Evolutionary conservation across 2,888 invertebrate genomes (phyloP).

Genomic region (Opisthograptis luteolata): DNA sequence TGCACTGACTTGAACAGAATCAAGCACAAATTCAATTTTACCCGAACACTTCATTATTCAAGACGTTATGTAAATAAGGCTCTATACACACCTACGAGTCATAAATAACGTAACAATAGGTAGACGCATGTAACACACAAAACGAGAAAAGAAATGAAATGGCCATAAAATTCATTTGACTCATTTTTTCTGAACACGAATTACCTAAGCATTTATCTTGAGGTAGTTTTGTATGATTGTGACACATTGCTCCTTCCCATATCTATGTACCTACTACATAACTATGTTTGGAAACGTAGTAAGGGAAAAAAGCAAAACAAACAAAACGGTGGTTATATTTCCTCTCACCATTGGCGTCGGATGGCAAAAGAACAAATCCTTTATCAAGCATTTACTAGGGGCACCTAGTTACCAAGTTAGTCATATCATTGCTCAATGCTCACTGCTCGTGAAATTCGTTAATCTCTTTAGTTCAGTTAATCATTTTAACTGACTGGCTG

Average conservation of each 20-base stretch:
- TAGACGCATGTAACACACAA: slow-evolving; percentile 33
- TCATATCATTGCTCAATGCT: slow-evolving; percentile 38
- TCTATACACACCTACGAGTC: slow-evolving; percentile 33
- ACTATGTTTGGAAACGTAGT: not conserved
- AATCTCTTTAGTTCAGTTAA: slow-evolving; percentile 64
- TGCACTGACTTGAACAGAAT: not conserved
- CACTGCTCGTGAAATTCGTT: slow-evolving; percentile 53
- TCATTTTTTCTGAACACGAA: slow-evolving; percentile 33
- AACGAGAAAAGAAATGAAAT: slow-evolving; percentile 35
- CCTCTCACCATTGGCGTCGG: not conserved
- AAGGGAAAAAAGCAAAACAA: not conserved
- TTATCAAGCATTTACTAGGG: slow-evolving; percentile 35
- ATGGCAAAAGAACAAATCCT: slow-evolving; percentile 28
- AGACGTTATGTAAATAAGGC: slow-evolving; percentile 36
- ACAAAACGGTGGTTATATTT: not conserved
- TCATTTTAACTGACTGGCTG: slow-evolving; percentile 56
- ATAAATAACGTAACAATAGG: slow-evolving; percentile 38
- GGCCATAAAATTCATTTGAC: slow-evolving; percentile 38
- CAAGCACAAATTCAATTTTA: slow-evolving; percentile 30
- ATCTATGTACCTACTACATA: not conserved
- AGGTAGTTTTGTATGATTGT: slow-evolving; percentile 13
- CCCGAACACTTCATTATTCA: slow-evolving; percentile 32
- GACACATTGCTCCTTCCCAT: slow-evolving; percentile 9
- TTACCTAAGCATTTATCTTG: slow-evolving; percentile 29
- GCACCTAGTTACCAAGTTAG: slow-evolving; percentile 35